Conservation (phyloP, 2,797 vertebrate genomes). For the Graptemys geographica region DNA sequence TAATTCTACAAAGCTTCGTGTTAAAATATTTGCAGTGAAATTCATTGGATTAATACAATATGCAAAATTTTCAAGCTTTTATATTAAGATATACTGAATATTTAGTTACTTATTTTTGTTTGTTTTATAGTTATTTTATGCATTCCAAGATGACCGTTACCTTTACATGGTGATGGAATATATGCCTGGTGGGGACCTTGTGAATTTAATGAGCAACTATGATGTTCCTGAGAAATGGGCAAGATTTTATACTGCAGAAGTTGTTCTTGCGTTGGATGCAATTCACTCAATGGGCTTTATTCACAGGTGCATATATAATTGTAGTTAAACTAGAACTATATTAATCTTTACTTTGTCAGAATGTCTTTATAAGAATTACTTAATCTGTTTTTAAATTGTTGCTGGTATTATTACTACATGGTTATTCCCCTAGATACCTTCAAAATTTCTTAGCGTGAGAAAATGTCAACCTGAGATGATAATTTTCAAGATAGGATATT, state of each 20-base stretch:
- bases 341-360: not conserved
- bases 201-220: conserved; percentile 99
- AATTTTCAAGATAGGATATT: not conserved
- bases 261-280: conserved; percentile 96
- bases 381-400: not conserved
- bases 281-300: conserved; percentile 99
- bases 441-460: not conserved
- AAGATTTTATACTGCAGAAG: conserved; percentile 98
- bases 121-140: conserved; percentile 92
- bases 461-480: not conserved
- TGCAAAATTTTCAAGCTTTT: not conserved
- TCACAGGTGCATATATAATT: conserved; percentile 88
- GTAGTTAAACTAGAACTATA: not conserved
- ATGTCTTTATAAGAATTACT: not conserved
- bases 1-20: not conserved
- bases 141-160: conserved; percentile 98
- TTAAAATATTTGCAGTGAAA: not conserved
- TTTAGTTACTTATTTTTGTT: conserved; percentile 23
- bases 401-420: not conserved
- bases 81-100: not conserved
- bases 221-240: conserved; percentile 99
- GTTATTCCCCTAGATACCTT: not conserved
- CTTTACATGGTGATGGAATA: conserved; percentile 99
- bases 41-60: not conserved
- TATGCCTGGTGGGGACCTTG: conserved; percentile 98